A percentile compares a stretch with the other conserved stretches of the same genome.
Evolutionary conservation across 2,888 invertebrate genomes (phyloP).

Genomic region (Cerceris rybyensis): DNA sequence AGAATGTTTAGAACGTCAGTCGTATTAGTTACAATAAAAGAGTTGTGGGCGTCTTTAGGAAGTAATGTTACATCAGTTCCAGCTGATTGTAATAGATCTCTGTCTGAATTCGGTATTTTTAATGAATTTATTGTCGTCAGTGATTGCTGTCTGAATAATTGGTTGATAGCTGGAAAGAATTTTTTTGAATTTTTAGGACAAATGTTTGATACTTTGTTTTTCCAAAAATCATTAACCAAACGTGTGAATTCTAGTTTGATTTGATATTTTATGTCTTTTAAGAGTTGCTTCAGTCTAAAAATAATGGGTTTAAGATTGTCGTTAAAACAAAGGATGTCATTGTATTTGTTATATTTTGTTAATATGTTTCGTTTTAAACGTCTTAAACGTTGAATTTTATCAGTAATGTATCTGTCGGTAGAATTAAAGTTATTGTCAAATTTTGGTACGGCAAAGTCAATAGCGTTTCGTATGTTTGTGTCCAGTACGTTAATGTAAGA

Average conservation of each 20-base stretch:
- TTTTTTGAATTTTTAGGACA: not conserved
- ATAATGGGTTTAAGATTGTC: not conserved
- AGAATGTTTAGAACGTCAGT: constrained; percentile 3
- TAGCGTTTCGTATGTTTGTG: not conserved
- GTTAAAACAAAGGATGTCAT: not conserved
- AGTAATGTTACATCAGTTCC: not conserved
- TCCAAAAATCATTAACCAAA: not conserved
- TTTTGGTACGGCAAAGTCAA: not conserved
- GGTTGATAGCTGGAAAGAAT: constrained; percentile 10
- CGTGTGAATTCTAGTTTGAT: not conserved
- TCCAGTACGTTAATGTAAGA: not conserved
- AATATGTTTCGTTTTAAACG: not conserved
- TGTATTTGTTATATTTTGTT: not conserved
- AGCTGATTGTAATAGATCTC: not conserved
- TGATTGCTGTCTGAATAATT: not conserved
- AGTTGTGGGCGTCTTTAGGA: not conserved
- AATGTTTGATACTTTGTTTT: not conserved
- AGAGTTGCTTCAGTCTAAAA: not conserved
- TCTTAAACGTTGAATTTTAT: not conserved
- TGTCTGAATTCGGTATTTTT: not conserved
- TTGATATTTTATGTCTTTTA: not conserved
- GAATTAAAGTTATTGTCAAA: not conserved
- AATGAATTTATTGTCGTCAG: not conserved
- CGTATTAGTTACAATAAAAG: not conserved
- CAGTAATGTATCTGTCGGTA: constrained; percentile 9